Evolutionary conservation across 2,888 invertebrate species (phyloP).

Genomic region (Coronaproctus castanopsis): DNA sequence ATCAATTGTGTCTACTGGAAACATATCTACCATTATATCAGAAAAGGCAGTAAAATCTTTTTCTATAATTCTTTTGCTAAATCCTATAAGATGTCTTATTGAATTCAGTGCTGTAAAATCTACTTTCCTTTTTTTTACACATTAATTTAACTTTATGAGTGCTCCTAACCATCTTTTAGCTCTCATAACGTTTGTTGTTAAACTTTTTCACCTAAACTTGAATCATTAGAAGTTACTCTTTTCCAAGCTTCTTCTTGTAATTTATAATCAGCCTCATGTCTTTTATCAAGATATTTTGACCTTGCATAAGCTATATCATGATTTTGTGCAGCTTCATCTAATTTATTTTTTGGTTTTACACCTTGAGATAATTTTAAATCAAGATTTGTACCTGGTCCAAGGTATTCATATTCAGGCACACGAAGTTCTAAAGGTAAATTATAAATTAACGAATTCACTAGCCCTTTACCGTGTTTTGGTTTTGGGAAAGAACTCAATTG

Average conservation of each 20-base stretch:
- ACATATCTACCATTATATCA: no score
- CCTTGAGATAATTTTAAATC: constrained; percentile 9
- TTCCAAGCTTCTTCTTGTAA: constrained; percentile 13
- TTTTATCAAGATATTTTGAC: constrained; percentile 2
- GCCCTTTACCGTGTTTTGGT: constrained; percentile 4
- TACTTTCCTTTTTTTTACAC: no score
- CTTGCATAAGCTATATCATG: constrained; percentile 9
- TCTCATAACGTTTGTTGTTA: constrained; percentile 12
- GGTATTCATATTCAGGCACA: constrained; percentile 5
- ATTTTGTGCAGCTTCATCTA: constrained; percentile 3
- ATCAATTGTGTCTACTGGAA: no score
- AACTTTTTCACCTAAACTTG: constrained; percentile 10
- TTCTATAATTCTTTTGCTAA: no score
- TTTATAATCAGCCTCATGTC: constrained; percentile 12
- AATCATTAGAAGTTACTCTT: constrained; percentile 10
- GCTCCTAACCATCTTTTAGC: constrained; percentile 7
- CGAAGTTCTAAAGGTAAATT: constrained; percentile 12
- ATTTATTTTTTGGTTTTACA: constrained; percentile 6
- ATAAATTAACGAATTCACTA: constrained; percentile 11
- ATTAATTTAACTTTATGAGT: no score
- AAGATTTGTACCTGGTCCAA: constrained; percentile 13
- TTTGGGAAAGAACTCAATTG: no score
- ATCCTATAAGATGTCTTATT: no score
- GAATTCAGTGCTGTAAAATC: no score
- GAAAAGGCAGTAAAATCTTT: no score